Evolutionary conservation across 2,113 vertebrate genomes (phyloP).

Genomic region (Nerophis lumbriciformis): DNA sequence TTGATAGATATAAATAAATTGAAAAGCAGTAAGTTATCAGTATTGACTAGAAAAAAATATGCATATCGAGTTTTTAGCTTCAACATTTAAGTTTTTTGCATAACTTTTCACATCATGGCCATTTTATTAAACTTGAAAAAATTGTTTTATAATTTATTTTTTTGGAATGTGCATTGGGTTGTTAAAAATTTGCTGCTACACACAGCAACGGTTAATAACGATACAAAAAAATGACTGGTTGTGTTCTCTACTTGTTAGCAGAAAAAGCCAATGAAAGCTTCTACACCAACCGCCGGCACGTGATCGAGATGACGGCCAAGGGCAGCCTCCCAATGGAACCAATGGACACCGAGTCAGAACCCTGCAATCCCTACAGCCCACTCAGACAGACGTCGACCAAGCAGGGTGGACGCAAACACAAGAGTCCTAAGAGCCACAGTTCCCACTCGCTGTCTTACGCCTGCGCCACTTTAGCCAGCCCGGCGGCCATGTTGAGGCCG

Average conservation of each 20-base stretch:
- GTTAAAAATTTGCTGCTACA: not conserved
- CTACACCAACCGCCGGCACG: constrained; percentile 83
- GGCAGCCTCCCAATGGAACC: constrained; percentile 86
- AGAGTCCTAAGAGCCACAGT: constrained; percentile 70
- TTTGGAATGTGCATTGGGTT: too few species aligned
- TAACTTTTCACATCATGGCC: too few species aligned
- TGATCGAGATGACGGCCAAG: constrained; percentile 81
- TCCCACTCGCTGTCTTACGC: constrained; percentile 77
- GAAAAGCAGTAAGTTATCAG: too few species aligned
- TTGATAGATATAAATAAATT: too few species aligned
- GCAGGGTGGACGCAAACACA: constrained; percentile 83
- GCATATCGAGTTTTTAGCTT: too few species aligned
- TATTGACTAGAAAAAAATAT: too few species aligned
- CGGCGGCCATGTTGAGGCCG: constrained; percentile 63
- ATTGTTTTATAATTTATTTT: too few species aligned
- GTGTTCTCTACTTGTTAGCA: constrained; percentile 63
- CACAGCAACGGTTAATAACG: constrained; percentile 2
- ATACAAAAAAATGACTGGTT: not conserved
- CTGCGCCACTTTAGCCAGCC: constrained; percentile 51
- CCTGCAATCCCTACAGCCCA: constrained; percentile 80
- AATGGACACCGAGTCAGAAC: constrained; percentile 77
- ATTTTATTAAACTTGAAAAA: too few species aligned
- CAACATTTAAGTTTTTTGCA: too few species aligned
- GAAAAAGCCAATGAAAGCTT: constrained; percentile 90
- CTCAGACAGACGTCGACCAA: constrained; percentile 74